Evolutionary conservation across 2,113 vertebrate genomes (phyloP), one percentile per base, ranked within the genome.

Genomic region (Xiphorhynchus elegans): DNA sequence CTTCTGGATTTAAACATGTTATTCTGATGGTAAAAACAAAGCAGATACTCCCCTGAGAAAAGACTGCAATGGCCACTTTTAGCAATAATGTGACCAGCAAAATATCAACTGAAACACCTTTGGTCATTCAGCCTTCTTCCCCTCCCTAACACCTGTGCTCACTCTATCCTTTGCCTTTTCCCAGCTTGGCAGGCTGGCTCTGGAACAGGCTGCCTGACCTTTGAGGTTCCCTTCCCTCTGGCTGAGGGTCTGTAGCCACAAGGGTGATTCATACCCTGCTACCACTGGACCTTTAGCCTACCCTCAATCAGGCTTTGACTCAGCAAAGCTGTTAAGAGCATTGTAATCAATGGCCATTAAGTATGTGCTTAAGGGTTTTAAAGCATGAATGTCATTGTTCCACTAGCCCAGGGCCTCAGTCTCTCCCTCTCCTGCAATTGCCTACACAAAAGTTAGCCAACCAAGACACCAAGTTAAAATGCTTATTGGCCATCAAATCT

Each of bases 31-130:
- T 5, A n/a, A 46, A 55, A 66, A 7, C 4, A 29, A 56, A 62
- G 46, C 29, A 77, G 86, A 64, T 2, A 1, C 7, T 56, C 10
- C 7, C 31, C 29, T 0, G 2, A 46, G 40, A 64, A 68, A 72
- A 69, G 23, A 8, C 39, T 90, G 67, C 40, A 89, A 56, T 1
- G 9, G n/a, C 12, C 23, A 42, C 28, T 47, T 18, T 66, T 11
- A 82, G 81, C 68, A 91, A 62, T 2, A 37, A 56, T 0, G 0
- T 3, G 1, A 40, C 6, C 24, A 56, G 21, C 15, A 40, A 13
- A 87, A 14, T 4, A 44, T 28, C 12, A 26, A 7, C 13, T 5
- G 20, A 52, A 60, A 39, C 7, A 56, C 28, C 33, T 90, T 49
- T 55, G 23, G 25, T 28, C 46, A 44, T 31, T 74, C 40, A 62